phyloP scores from a whole-genome alignment of 1,140 invertebrate genomes.

The Tetraneura akinire region DNA sequence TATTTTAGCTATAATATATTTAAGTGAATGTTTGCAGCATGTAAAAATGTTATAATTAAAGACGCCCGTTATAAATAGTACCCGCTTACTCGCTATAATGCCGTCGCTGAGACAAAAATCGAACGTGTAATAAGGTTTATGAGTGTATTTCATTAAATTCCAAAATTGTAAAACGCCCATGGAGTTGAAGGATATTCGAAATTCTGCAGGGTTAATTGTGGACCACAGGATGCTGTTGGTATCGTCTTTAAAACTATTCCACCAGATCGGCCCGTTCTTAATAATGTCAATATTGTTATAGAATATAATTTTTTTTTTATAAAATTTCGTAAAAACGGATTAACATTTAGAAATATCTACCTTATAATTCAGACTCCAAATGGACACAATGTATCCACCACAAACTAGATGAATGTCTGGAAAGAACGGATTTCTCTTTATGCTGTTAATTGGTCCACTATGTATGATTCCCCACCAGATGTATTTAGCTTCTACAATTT shows the following conservation, averaged over 20 bases:
- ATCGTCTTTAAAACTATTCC: constrained; percentile 22
- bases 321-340: too few species aligned
- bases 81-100: not conserved
- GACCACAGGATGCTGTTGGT: constrained; percentile 38
- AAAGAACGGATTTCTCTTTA: constrained; percentile 35
- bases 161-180: constrained; percentile 24
- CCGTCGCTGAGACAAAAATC: constrained; percentile 22
- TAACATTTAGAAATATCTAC: not conserved
- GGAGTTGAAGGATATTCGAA: constrained; percentile 11
- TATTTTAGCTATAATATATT: too few species aligned
- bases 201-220: constrained; percentile 5
- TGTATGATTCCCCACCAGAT: constrained; percentile 45
- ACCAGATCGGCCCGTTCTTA: constrained; percentile 29
- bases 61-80: too few species aligned
- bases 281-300: too few species aligned
- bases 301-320: too few species aligned
- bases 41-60: too few species aligned
- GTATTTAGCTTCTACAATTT: constrained; percentile 12
- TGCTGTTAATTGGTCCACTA: constrained; percentile 30
- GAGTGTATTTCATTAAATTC: constrained; percentile 34
- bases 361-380: constrained; percentile 36
- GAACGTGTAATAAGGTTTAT: constrained; percentile 10
- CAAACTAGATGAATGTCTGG: constrained; percentile 39
- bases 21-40: too few species aligned
- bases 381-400: constrained; percentile 29